Base-by-base conservation (phyloP, 2,797 vertebrate genomes). In the Tapera naevia region DNA sequence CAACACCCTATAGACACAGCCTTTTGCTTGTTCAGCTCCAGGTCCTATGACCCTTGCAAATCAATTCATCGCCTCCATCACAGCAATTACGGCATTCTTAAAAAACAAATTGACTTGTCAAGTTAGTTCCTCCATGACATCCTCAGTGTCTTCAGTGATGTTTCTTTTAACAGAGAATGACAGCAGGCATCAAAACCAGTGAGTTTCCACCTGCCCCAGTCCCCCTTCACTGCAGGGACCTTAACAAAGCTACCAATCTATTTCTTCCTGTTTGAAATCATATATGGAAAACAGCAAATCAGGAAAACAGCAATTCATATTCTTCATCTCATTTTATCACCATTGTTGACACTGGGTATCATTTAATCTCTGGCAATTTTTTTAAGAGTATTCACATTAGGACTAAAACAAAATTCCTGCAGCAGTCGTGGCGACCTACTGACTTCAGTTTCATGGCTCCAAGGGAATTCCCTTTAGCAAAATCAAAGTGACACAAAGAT, bases 51-150 rank as follows among this genome's bases (percentile, higher is more conserved):
- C 41, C 35, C 27, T 43, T 51, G 32, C 39, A 87, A 78, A 89
- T 71, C 69, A 70, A 41, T 88, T 85, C 15, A 43, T 66, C 5
- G 5, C 43, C 37, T 86, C 53, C 69, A 64, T 50, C 69, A 83
- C 41, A 50, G 56, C 76, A 93, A 86, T 80, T 74, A 88, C 9
- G 3, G 27, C 41, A 76, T 53, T 94, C 69, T 94, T 70, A 85
- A 85, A n/a, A 75, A 91, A 61, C 62, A 91, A 93, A 86, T 57
- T 56, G 66, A 70, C 41, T 91, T 93, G 60, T 91, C 62, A 81
- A 60, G 13, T 89, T 72, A 58, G 66, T 18, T 93, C 53, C 46
- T 94, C 39, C 46, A 61, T 25, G 9, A 56, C 62, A 84, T 62
- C n/a, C 43, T 79, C 46, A 58, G 50, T 13, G 3, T 22, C 43